Conservation (phyloP, 2,113 vertebrate species). For the Neotoma lepida region DNA sequence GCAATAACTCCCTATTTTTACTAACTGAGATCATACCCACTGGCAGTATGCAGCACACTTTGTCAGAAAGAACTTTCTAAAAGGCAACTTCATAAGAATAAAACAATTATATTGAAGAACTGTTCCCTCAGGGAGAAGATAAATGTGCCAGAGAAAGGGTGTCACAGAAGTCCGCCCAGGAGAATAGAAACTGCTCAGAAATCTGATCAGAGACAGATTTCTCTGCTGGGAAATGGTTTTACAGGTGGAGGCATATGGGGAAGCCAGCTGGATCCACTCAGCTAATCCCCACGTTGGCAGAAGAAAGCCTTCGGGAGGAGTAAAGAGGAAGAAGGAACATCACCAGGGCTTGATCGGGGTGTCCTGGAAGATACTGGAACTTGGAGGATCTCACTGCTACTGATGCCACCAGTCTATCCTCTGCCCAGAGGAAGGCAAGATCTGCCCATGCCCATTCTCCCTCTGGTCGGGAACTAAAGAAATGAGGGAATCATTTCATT, state of each 20-base stretch:
- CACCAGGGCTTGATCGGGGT: neutral
- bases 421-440: neutral
- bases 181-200: neutral
- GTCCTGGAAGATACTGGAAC: neutral
- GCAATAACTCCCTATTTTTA: neutral
- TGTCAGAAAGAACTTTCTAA: slow-evolving; percentile 36
- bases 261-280: neutral
- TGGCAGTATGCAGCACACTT: neutral
- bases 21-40: neutral
- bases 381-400: no score
- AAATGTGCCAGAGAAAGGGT: neutral
- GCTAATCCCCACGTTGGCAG: neutral
- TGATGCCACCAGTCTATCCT: accelerated
- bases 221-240: neutral
- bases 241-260: neutral
- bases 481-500: neutral
- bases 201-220: neutral
- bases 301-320: neutral
- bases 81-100: neutral
- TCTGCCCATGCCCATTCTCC: neutral
- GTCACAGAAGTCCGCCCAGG: neutral
- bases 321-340: neutral
- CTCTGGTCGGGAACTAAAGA: neutral
- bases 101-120: neutral
- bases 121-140: neutral